Evolutionary conservation across 2,888 invertebrate genomes (phyloP).

Genomic region (Heliconius aoede): DNA sequence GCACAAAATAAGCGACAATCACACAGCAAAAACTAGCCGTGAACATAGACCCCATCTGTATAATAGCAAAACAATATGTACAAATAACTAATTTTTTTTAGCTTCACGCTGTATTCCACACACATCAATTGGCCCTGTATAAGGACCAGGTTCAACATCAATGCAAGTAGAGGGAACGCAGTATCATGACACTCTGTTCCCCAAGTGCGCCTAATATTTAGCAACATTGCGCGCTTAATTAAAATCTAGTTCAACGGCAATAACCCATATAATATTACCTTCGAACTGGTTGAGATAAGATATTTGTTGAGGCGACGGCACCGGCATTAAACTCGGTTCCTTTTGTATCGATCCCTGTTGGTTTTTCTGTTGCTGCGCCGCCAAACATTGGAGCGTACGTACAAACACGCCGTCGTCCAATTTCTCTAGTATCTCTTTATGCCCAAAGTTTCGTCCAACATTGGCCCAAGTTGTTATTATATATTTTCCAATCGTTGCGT

Average conservation of each 20-base stretch:
- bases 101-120: not conserved
- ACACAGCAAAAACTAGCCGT: conserved; percentile 45
- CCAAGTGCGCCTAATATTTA: not conserved
- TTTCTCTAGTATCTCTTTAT: conserved; percentile 79
- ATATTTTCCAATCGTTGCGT: conserved; percentile 47
- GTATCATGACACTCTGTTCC: not conserved
- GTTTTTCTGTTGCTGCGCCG: conserved; percentile 81
- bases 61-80: conserved; percentile 15
- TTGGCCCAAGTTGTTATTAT: conserved; percentile 43
- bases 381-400: conserved; percentile 82
- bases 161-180: not conserved
- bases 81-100: not conserved
- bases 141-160: no score
- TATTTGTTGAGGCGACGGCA: conserved; percentile 98
- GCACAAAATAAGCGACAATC: conserved; percentile 47
- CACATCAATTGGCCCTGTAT: no score
- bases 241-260: conserved; percentile 55
- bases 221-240: not conserved
- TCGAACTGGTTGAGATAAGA: conserved; percentile 97
- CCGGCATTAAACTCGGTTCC: conserved; percentile 96
- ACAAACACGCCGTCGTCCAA: conserved; percentile 82
- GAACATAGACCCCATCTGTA: conserved; percentile 40
- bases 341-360: conserved; percentile 82
- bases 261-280: conserved; percentile 75
- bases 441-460: conserved; percentile 60